These are phyloP conservation scores for Ameiurus melas DNA, from an alignment of 2,113 vertebrate species.

Conservation along the genomic window DNA sequence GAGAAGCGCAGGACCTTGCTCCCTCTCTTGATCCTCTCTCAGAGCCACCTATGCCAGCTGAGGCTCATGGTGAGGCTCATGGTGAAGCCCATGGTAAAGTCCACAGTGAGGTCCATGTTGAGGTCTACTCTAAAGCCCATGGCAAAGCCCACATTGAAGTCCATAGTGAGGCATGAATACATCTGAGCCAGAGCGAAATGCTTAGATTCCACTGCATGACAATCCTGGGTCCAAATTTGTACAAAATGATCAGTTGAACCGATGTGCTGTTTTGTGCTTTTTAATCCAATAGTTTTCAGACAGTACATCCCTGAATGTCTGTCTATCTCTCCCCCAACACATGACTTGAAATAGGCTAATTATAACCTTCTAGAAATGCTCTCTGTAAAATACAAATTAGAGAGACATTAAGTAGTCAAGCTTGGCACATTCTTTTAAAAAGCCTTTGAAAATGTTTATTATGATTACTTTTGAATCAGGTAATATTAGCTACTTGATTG, in stretches of 20 bases:
- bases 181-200: background rate
- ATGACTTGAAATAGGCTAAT: background rate
- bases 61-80: slow-evolving; percentile 63
- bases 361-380: background rate
- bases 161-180: background rate
- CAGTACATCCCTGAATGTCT: background rate
- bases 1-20: slow-evolving; percentile 66
- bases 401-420: background rate
- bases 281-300: background rate
- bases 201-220: background rate
- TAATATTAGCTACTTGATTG: background rate
- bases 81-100: background rate
- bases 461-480: background rate
- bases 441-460: background rate
- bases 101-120: background rate
- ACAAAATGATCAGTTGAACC: background rate
- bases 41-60: slow-evolving; percentile 80
- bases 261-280: background rate
- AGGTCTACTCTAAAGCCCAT: background rate
- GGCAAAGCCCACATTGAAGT: background rate
- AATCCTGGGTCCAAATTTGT: background rate
- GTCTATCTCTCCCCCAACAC: background rate
- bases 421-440: background rate
- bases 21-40: slow-evolving; percentile 77
- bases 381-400: background rate